Percentiles rank a stretch among this genome's conserved stretches.
Conservation (phyloP, 2,113 vertebrate species). For the Gallinago media region DNA sequence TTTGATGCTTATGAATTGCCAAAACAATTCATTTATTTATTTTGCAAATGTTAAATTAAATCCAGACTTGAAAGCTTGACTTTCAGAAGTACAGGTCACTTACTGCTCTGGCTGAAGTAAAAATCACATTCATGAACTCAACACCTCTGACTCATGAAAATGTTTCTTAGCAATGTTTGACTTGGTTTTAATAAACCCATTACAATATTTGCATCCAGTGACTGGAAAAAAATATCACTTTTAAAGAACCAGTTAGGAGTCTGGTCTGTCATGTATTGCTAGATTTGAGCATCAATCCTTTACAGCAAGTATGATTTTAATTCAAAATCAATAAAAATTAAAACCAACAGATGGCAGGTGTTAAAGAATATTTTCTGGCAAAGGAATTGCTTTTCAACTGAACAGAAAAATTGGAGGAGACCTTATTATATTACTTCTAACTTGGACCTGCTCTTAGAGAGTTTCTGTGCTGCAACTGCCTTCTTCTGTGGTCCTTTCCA, state of each 20-base stretch:
- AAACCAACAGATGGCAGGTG: conserved; percentile 21
- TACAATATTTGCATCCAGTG: background rate
- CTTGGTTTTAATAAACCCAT: background rate
- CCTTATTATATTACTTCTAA: background rate
- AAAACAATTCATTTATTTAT: conserved; percentile 32
- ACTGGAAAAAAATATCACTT: background rate
- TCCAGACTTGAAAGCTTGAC: background rate
- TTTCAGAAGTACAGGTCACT: conserved; percentile 21
- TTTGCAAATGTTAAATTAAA: conserved; percentile 12
- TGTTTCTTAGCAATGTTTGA: background rate
- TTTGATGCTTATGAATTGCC: background rate
- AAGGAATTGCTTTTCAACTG: background rate
- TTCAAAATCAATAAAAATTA: conserved; percentile 38
- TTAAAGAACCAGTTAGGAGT: background rate
- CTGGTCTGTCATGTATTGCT: background rate
- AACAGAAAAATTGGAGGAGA: background rate
- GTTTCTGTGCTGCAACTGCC: background rate
- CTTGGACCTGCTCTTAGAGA: background rate
- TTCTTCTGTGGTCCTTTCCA: background rate
- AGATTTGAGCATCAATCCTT: background rate
- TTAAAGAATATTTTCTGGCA: conserved; percentile 24
- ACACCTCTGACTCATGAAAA: background rate
- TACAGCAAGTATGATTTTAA: background rate
- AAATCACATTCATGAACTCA: conserved; percentile 19
- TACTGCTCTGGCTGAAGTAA: conserved; percentile 10